These are phyloP conservation scores for Trigoniulus corallinus DNA, from an alignment of 1,140 invertebrate species.

Conservation along the genomic window DNA sequence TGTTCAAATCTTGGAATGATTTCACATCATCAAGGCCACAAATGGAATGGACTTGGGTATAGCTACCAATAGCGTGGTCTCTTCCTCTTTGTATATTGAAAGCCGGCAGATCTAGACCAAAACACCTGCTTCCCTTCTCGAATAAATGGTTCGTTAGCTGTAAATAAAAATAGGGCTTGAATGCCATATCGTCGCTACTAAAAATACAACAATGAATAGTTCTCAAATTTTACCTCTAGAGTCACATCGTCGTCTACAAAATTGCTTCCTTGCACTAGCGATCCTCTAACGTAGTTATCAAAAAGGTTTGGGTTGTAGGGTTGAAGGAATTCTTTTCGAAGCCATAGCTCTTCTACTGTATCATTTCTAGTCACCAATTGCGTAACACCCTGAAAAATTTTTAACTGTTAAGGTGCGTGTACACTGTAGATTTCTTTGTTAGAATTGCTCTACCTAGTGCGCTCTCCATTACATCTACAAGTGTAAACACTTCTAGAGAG, in stretches of 20 bases:
- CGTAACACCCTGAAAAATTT: too few species aligned
- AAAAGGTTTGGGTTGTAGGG: neutral
- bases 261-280: neutral
- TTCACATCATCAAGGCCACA: conserved; percentile 10
- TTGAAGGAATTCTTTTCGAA: neutral
- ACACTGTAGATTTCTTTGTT: too few species aligned
- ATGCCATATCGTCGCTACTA: too few species aligned
- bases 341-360: neutral
- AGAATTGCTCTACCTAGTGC: too few species aligned
- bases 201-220: too few species aligned
- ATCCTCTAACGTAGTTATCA: neutral
- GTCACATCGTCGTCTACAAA: neutral
- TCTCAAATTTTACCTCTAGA: conserved; percentile 1
- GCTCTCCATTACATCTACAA: too few species aligned
- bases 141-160: conserved; percentile 85
- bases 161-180: neutral
- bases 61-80: conserved; percentile 21
- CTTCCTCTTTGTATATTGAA: conserved; percentile 27
- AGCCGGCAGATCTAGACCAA: conserved; percentile 22
- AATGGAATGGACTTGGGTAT: conserved; percentile 13
- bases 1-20: conserved; percentile 11
- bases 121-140: conserved; percentile 59
- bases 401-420: too few species aligned
- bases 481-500: too few species aligned
- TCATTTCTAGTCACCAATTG: neutral